Evolutionary conservation across 2,888 invertebrate genomes (phyloP), one percentile per base, ranked within the genome.

Genomic region (Chrysomela aeneicollis): DNA sequence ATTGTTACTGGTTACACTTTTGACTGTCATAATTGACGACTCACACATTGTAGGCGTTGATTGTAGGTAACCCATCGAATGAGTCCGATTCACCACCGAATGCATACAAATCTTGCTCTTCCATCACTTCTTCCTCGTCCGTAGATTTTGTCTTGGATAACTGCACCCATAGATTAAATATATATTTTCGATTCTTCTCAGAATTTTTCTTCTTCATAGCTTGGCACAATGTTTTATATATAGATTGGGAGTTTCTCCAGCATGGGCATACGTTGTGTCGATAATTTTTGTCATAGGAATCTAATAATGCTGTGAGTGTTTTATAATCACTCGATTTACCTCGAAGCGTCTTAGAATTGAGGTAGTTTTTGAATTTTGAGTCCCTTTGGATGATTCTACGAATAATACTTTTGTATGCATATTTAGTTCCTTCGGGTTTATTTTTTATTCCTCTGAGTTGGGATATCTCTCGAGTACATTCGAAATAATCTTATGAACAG

Each of bases 211-310:
- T 50, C 21, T 50, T 50, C 50, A 50, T 12, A 8, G 5, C n/a
- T 21, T 50, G 21, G 21, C 50, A 50, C 22, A 50, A 50, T 50
- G 50, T 50, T n/a, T 21, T 50, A 50, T 50, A 50, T 12, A 50
- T 50, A 50, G 50, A 50, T 21, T 50, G 2, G 1, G 50, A n/a
- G 21, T 50, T 17, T 50, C 50, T 50, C 50, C 50, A 50, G 21
- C 50, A 50, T 21, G 50, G 50, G 50, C 50, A 50, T 21, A 50
- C 50, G 4, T n/a, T 50, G 21, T 50, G 8, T 19, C 21, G 50
- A 50, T 50, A 50, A 50, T 50, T 19, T 21, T 50, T 19, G 22
- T 50, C 50, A 4, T 21, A 22, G 8, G 50, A 50, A 21, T 19
- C 1, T 21, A 50, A 50, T 19, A 50, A 21, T 50, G 19, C 21